Conservation (phyloP, 2,888 invertebrate genomes). For the Stegophylla sp. region DNA sequence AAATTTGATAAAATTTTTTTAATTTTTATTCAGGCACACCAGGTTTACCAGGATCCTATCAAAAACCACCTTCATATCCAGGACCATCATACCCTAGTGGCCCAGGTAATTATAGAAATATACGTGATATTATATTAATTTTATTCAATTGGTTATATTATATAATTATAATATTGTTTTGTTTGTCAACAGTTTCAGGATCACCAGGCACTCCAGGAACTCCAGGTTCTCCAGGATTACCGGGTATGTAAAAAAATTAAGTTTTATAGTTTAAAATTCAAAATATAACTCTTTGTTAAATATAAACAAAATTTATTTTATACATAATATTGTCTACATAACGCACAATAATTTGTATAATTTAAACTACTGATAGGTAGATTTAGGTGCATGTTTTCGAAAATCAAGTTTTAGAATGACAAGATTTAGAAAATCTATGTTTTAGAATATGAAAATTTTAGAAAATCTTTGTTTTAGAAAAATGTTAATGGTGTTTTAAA, state of each 20-base stretch:
- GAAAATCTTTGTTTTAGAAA: no score
- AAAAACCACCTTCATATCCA: slow-evolving; percentile 53
- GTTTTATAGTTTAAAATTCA: no score
- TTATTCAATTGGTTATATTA: background rate
- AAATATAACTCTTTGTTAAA: no score
- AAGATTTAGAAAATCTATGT: no score
- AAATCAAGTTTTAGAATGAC: no score
- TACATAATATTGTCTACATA: no score
- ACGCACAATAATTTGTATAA: no score
- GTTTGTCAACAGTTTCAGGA: slow-evolving; percentile 61
- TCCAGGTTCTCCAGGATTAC: slow-evolving; percentile 52
- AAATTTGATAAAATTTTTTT: no score
- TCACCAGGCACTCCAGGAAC: slow-evolving; percentile 50
- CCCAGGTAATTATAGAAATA: background rate
- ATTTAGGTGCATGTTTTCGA: slow-evolving; percentile 24
- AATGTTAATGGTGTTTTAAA: no score
- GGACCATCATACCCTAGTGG: background rate
- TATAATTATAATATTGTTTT: background rate
- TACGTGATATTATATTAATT: background rate
- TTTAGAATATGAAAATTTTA: no score
- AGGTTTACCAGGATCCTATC: background rate
- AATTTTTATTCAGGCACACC: no score
- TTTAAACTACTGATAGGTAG: slow-evolving; percentile 63
- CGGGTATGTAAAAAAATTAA: slow-evolving; percentile 63
- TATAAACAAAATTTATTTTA: no score